Conservation (phyloP, 2,888 invertebrate species). For the Mesorhabditis sp. region DNA sequence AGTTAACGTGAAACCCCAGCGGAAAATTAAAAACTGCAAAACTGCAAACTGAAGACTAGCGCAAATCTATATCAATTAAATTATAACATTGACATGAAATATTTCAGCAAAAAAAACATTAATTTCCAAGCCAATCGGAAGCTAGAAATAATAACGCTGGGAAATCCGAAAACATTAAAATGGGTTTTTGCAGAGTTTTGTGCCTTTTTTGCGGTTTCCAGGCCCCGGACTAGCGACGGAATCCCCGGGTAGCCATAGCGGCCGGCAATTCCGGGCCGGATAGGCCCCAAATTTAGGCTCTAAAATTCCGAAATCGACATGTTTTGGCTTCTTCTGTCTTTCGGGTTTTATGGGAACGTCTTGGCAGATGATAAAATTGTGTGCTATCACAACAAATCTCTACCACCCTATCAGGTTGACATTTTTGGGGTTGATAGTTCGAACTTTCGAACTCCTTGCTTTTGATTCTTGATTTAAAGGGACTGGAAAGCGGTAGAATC, state of each 20-base stretch:
- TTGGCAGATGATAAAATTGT: not conserved
- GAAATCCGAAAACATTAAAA: too few species aligned
- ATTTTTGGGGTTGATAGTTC: not conserved
- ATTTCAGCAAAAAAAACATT: too few species aligned
- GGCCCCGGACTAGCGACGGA: not conserved
- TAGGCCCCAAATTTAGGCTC: not conserved
- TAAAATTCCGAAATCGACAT: not conserved
- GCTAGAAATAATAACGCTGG: too few species aligned
- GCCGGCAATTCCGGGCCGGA: not conserved
- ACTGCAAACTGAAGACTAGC: too few species aligned
- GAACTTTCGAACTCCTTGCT: too few species aligned
- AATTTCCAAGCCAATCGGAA: too few species aligned
- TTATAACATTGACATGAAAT: too few species aligned
- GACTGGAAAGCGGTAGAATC: too few species aligned
- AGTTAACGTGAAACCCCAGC: too few species aligned
- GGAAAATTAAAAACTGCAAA: too few species aligned
- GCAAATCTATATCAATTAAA: too few species aligned
- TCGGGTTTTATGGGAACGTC: not conserved
- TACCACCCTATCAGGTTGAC: not conserved
- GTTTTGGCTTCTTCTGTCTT: not conserved
- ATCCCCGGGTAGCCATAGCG: not conserved
- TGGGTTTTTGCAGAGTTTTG: not conserved
- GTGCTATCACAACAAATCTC: not conserved
- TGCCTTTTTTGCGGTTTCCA: not conserved
- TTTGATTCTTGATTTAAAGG: too few species aligned